A percentile compares a stretch with the other conserved stretches of the same genome.
Evolutionary conservation across 2,888 invertebrate species (phyloP).

Genomic region (Drosophila monieri): DNA sequence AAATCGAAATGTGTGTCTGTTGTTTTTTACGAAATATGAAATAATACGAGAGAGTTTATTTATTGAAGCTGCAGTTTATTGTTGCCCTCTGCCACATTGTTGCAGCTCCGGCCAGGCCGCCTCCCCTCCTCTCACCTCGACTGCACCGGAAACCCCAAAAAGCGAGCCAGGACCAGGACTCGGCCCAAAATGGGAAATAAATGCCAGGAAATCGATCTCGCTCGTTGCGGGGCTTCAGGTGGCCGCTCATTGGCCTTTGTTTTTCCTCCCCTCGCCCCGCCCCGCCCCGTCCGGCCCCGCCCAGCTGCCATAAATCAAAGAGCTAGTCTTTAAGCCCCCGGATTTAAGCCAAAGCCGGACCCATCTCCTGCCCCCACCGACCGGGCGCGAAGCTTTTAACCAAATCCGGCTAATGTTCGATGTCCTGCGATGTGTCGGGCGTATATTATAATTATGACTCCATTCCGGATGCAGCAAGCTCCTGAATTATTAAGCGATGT

Average conservation of each 20-base stretch:
- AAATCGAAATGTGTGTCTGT: slow-evolving; percentile 13
- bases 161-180: no score
- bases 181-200: slow-evolving; percentile 23
- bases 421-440: no score
- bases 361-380: not conserved
- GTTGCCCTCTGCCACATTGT: slow-evolving; percentile 14
- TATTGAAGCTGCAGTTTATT: slow-evolving; percentile 50
- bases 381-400: slow-evolving; percentile 22
- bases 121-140: no score
- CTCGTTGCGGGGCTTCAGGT: not conserved
- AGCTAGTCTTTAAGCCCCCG: slow-evolving; percentile 29
- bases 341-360: slow-evolving; percentile 21
- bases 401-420: slow-evolving; percentile 19
- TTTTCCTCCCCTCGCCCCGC: not conserved
- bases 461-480: not conserved
- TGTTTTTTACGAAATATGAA: slow-evolving; percentile 21
- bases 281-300: not conserved
- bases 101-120: not conserved
- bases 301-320: slow-evolving; percentile 31
- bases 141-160: no score
- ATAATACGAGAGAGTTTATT: slow-evolving; percentile 45
- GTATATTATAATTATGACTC: not conserved
- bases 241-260: not conserved
- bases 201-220: slow-evolving; percentile 36
- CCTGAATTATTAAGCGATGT: not conserved